Evolutionary conservation across 2,797 vertebrate species (phyloP).

Genomic region (Pantherophis alleghaniensis): DNA sequence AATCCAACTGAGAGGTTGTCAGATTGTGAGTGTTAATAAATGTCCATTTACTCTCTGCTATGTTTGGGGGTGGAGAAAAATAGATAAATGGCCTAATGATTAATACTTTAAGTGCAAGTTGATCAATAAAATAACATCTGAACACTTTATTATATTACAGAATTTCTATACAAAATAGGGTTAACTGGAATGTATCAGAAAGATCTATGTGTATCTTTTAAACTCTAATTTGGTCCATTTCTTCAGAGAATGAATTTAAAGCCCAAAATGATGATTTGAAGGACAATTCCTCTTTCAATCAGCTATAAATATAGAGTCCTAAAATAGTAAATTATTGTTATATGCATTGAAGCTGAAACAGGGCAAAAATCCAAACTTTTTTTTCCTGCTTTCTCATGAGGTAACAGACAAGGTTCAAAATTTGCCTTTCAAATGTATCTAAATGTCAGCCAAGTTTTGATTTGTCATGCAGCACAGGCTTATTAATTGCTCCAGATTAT

Average conservation of each 20-base stretch:
- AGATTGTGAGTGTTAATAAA: background rate
- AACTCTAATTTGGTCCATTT: background rate
- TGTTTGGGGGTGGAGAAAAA: background rate
- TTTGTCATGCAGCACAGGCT: constrained; percentile 2
- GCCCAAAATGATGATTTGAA: background rate
- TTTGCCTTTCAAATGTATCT: constrained; percentile 18
- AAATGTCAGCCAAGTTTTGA: constrained; percentile 23
- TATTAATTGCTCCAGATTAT: constrained; percentile 21
- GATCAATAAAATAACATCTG: background rate
- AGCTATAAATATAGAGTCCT: background rate
- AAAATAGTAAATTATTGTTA: constrained; percentile 17
- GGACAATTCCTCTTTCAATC: constrained; percentile 2
- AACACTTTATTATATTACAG: background rate
- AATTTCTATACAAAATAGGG: background rate
- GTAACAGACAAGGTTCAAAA: background rate
- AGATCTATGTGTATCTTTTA: background rate
- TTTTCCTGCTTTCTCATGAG: background rate
- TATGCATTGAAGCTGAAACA: constrained; percentile 7
- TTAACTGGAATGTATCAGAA: background rate
- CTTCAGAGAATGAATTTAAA: background rate
- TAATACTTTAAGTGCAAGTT: background rate
- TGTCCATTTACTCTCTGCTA: background rate
- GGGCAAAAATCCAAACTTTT: background rate
- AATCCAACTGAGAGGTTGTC: background rate
- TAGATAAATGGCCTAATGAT: background rate